Conservation (phyloP, 2,113 vertebrate genomes). For the Pterophyllum scalare region DNA sequence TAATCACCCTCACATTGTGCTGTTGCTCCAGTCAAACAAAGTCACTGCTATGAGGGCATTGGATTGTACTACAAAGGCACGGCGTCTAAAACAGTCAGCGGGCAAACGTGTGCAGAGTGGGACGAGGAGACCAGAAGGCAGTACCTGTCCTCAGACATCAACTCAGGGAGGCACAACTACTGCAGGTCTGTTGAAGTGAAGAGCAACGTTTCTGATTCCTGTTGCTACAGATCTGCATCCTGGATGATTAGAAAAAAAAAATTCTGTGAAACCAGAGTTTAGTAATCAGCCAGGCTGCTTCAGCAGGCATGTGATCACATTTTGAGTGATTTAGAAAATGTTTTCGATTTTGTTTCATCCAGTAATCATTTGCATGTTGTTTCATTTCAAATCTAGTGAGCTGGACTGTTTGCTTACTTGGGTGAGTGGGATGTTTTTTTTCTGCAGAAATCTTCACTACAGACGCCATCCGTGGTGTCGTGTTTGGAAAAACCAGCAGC, state of each 20-base stretch:
- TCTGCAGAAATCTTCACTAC: slow-evolving; percentile 63
- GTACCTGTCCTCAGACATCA: slow-evolving; percentile 32
- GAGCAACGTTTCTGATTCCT: not conserved
- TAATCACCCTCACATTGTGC: not conserved
- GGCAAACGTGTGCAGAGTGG: slow-evolving; percentile 67
- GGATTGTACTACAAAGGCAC: slow-evolving; percentile 71
- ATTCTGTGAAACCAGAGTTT: not conserved
- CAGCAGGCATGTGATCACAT: not conserved
- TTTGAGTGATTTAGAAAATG: not conserved
- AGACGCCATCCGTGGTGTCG: slow-evolving; percentile 75
- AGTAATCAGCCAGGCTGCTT: not conserved
- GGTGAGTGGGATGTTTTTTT: not conserved
- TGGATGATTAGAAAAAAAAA: not conserved
- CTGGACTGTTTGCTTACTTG: not conserved
- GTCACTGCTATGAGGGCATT: slow-evolving; percentile 62
- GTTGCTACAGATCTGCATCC: not conserved
- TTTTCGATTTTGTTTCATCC: not conserved
- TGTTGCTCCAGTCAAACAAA: not conserved
- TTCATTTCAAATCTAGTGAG: not conserved
- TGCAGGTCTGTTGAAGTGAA: slow-evolving; percentile 70
- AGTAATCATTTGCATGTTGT: fast-evolving
- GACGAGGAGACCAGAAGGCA: slow-evolving; percentile 25
- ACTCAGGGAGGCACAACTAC: slow-evolving; percentile 77
- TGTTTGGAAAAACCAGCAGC: slow-evolving; percentile 21
- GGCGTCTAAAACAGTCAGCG: slow-evolving; percentile 45